Conservation (phyloP, 1,140 invertebrate species). For the Asobara japonica region DNA sequence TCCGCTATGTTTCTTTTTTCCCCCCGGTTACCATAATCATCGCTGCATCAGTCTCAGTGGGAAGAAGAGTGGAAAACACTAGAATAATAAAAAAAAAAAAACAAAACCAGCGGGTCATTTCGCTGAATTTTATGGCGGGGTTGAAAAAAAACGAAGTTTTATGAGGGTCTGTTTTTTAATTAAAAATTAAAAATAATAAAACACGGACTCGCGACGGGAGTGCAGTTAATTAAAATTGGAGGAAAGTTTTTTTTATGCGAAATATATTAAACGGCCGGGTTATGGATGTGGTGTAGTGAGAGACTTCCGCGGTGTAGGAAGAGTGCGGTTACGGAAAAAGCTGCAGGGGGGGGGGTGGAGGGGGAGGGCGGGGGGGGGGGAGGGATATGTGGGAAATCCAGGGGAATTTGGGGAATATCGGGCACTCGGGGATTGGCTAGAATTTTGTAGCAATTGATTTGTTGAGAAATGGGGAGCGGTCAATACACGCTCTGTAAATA, state of each 20-base stretch:
- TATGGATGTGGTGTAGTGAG: not conserved
- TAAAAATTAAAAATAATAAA: conserved; percentile 15
- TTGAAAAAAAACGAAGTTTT: not conserved
- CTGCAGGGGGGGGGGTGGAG: no score
- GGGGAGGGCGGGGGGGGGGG: no score
- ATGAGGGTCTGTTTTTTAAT: not conserved
- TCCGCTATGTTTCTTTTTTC: not conserved
- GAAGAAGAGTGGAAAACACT: conserved; percentile 1
- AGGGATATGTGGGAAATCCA: no score
- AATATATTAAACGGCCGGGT: not conserved
- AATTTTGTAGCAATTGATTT: no score
- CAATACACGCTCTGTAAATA: no score
- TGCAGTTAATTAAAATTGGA: conserved; percentile 12
- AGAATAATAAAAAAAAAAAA: no score
- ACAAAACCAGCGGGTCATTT: not conserved
- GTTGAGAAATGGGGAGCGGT: no score
- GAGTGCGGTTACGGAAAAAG: no score
- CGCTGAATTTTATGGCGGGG: not conserved
- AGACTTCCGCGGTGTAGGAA: not conserved
- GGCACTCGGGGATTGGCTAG: no score
- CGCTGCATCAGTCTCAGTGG: conserved; percentile 23
- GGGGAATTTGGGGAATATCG: no score
- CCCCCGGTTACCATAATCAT: conserved; percentile 7
- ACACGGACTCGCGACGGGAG: not conserved
- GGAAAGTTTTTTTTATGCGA: not conserved